phyloP scores from a whole-genome alignment of 2,888 invertebrate genomes.

The Chorisops tibialis region DNA sequence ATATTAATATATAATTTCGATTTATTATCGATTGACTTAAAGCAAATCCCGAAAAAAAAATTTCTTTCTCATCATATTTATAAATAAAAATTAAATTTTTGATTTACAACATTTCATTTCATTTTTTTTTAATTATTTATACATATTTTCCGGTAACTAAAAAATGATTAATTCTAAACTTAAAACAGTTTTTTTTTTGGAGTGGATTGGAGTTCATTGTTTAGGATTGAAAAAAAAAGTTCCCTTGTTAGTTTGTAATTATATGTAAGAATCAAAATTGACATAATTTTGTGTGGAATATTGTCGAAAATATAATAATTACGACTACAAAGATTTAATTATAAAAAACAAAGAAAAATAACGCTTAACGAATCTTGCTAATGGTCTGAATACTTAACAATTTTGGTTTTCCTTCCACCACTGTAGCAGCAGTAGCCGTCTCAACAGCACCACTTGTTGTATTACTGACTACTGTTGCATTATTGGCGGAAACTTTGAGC shows the following conservation, averaged over 20 bases:
- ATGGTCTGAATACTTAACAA: conserved; percentile 31
- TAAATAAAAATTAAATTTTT: not conserved
- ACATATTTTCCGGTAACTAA: too few relatives aligned
- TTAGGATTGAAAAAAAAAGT: too few relatives aligned
- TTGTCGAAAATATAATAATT: not conserved
- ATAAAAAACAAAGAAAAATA: not conserved
- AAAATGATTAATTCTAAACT: too few relatives aligned
- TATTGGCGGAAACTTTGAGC: not conserved
- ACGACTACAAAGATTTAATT: not conserved
- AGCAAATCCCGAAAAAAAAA: conserved; percentile 12
- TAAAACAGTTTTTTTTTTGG: too few relatives aligned
- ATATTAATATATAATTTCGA: not conserved
- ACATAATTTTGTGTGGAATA: not conserved
- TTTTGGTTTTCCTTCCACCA: conserved; percentile 30
- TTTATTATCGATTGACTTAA: not conserved
- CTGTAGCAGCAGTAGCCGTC: not conserved
- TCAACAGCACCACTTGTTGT: not conserved
- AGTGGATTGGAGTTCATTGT: too few relatives aligned
- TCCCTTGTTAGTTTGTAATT: too few relatives aligned
- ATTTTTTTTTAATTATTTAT: too few relatives aligned
- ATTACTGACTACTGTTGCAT: conserved; percentile 3
- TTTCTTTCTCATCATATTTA: not conserved
- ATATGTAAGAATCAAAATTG: conserved; percentile 9
- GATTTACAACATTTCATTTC: not conserved
- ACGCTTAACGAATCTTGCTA: conserved; percentile 19